Evolutionary conservation across 2,888 invertebrate genomes (phyloP), one percentile per base, ranked within the genome.

Genomic region (Drosophila testacea): DNA sequence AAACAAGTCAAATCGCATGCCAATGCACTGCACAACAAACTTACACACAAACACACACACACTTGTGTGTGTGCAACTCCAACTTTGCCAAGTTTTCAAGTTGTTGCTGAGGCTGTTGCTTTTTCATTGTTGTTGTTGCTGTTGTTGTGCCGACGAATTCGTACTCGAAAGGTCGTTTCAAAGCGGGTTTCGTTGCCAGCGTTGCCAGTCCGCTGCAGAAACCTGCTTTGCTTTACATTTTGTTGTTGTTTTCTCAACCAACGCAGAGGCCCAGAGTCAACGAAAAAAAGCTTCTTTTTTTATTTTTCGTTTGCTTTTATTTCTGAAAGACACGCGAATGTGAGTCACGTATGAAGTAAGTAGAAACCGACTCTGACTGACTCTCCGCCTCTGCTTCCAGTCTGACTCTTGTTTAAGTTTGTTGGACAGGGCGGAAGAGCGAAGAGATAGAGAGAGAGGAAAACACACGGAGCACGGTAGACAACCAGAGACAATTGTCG

Each of bases 91-190:
- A 78, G 76, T 79, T 84, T 86, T 76, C 67, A 75, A 83, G 81
- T 81, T 87, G 83, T 87, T 82, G 83, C 81, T 83, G 73, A 81
- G 81, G 78, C 84, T 83, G 81, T 83, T 80, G 80, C 84, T 83
- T 69, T 77, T 62, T 81, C 22, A 54, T 71, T 74, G 52, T 69
- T 73, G 65, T 66, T 80, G 66, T 55, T 83, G 57, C 32, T 84
- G 81, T 83, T 87, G 86, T 72, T 83, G 84, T 81, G 88, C 75
- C 81, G 83, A 81, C 76, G 89, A 88, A 86, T 89, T 91, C 91
- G 91, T 90, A 91, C 91, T 91, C 91, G 91, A 91, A 91, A 91
- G 91, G 91, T 91, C 91, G 91, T 91, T 91, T 91, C 91, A 91
- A 91, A 90, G 81, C 90, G 90, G 90, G 88, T 90, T 85, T 83